These are phyloP conservation scores for Aotus griseimembra DNA, from an alignment of 2,797 vertebrate species.

Conservation along the genomic window DNA sequence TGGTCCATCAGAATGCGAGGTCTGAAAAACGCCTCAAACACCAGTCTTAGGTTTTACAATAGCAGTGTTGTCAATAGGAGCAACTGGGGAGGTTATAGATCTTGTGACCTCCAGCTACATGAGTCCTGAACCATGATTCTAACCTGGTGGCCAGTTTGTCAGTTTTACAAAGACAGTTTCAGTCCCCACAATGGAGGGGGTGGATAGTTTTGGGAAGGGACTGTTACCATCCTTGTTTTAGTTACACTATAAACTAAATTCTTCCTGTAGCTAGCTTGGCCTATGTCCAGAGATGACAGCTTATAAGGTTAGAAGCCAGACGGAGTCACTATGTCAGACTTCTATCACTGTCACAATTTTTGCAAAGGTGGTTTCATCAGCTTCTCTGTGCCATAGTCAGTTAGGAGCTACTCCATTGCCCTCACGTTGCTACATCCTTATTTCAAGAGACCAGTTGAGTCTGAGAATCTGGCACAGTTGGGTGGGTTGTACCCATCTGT, in stretches of 20 bases:
- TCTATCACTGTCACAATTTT: not conserved
- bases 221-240: not conserved
- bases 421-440: rapidly evolving
- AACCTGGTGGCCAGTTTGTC: not conserved
- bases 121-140: not conserved
- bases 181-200: not conserved
- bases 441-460: not conserved
- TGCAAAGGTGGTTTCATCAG: not conserved
- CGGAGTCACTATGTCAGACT: not conserved
- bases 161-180: not conserved
- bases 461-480: not conserved
- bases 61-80: not conserved
- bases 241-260: not conserved
- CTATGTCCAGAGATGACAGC: not conserved
- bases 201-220: not conserved
- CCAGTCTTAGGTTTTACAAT: not conserved
- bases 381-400: not conserved
- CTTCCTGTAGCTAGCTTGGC: not conserved
- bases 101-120: not conserved
- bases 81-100: not conserved
- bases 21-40: not conserved
- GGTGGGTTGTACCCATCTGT: too few relatives aligned
- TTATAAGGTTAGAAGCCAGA: not conserved
- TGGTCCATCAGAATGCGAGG: not conserved
- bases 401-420: not conserved